Evolutionary conservation across 2,888 invertebrate species (phyloP), one percentile per base, ranked within the genome.

Genomic region (Conops quadrifasciatus): DNA sequence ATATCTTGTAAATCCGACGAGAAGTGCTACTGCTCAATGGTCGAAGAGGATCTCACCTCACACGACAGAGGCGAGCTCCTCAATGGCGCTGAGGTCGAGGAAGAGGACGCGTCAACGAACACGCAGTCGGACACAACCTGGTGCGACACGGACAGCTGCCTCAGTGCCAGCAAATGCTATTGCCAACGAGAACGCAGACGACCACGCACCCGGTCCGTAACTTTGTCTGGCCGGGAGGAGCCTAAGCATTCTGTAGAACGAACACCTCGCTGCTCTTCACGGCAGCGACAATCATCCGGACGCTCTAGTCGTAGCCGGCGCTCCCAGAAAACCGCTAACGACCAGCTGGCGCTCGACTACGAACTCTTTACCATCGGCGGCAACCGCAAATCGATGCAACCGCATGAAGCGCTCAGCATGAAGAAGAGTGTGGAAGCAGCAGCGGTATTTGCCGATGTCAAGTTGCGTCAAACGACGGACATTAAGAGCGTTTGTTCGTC

Each of bases 341-440:
- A 92, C 81, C 92, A 91, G 82, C 86, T 92, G n/a, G 91, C 91
- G 2, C 86, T 93, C 45, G 93, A 93, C 86, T 93, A 93, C 82
- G 93, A 94, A 79, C 87, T 93, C 72, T 90, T 93, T 79, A 89
- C 87, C 24, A 82, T 87, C 21, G 81, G 83, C 19, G 86, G 87
- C 84, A 86, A 88, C 84, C 87, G 89, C 83, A 84, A 89, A 86
- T 79, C 88, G 80, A 88, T 89, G 82, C 82, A 86, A 51, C 88
- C 89, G 0, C 88, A 89, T 66, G 93, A 93, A 78, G 93, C 94
- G 0, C 86, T 94, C 0, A 93, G 94, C 68, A 93, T 94, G 36
- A 95, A 95, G 85, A 95, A 95, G 83, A 93, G 93, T 2, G 94
- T 94, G 0, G 95, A 95, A 84, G 94, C 95, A 79, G 95, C 94